These are phyloP conservation scores for Thysanoteuthis rhombus DNA, from an alignment of 2,888 invertebrate species.

Conservation along the genomic window DNA sequence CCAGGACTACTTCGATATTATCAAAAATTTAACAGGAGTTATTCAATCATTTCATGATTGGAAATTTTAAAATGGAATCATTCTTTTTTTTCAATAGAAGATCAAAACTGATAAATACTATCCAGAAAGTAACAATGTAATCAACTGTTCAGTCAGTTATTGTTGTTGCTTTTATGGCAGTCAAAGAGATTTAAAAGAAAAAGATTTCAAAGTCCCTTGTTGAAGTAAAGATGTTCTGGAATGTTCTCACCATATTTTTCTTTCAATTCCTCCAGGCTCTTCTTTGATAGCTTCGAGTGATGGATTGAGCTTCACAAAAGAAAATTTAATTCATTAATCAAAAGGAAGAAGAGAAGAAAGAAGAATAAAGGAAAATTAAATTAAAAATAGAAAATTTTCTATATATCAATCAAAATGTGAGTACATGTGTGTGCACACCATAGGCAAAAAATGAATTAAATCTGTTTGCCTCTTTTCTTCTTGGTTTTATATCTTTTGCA, in stretches of 20 bases:
- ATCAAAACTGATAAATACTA: not conserved
- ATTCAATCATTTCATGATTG: too few species aligned
- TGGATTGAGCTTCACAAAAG: conserved; percentile 75
- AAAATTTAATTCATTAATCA: conserved; percentile 39
- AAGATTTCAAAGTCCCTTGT: conserved; percentile 81
- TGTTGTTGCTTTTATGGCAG: not conserved
- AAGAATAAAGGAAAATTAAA: too few species aligned
- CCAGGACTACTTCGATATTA: too few species aligned
- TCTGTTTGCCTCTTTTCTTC: too few species aligned
- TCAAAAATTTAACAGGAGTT: too few species aligned
- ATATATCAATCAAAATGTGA: too few species aligned
- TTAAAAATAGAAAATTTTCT: too few species aligned
- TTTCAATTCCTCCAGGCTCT: conserved; percentile 77
- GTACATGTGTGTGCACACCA: too few species aligned
- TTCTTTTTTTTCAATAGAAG: not conserved
- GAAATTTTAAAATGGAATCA: too few species aligned
- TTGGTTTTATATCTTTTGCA: too few species aligned
- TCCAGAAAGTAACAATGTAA: not conserved
- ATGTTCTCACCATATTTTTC: conserved; percentile 75
- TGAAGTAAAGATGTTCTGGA: conserved; percentile 83
- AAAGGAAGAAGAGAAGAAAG: not conserved
- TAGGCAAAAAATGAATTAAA: too few species aligned
- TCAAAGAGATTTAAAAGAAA: not conserved
- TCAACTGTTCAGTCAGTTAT: not conserved
- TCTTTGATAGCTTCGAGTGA: conserved; percentile 77